Conservation (phyloP, 2,113 vertebrate species). For the Mesitornis unicolor region DNA sequence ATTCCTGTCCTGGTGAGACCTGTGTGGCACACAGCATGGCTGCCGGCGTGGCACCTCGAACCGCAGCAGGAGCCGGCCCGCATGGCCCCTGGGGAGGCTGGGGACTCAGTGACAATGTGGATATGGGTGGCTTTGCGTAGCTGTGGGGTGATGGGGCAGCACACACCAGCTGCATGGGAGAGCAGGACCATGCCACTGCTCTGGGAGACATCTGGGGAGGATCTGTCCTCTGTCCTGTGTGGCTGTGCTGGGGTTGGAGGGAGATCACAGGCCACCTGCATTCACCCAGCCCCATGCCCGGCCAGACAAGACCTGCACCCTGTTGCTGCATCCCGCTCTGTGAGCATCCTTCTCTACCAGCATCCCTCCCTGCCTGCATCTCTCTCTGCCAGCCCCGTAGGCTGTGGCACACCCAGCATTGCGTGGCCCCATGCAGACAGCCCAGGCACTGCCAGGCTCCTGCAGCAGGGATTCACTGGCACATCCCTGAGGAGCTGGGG, state of each 20-base stretch:
- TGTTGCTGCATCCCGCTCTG: background rate
- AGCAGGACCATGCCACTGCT: background rate
- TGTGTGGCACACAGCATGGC: background rate
- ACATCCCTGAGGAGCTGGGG: background rate
- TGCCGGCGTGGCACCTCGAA: background rate
- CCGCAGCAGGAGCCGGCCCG: background rate
- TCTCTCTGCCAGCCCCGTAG: rapidly evolving
- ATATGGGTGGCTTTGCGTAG: background rate
- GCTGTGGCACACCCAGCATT: rapidly evolving
- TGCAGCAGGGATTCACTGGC: background rate
- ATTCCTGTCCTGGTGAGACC: background rate
- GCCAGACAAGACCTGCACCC: background rate
- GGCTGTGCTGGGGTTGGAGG: background rate
- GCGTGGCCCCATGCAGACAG: background rate
- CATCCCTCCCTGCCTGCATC: background rate
- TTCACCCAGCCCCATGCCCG: background rate
- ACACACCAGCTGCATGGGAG: rapidly evolving
- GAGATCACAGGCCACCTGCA: too few relatives aligned
- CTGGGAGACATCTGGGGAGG: background rate
- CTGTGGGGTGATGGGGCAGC: background rate
- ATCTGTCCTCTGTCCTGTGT: background rate
- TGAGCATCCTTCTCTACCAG: background rate
- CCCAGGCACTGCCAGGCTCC: rapidly evolving
- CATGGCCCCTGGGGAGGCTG: background rate
- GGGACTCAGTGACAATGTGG: rapidly evolving